Percentiles rank a stretch among this genome's conserved stretches.
Evolutionary conservation across 2,797 vertebrate genomes (phyloP).

Genomic region (Synaphobranchus kaupii): DNA sequence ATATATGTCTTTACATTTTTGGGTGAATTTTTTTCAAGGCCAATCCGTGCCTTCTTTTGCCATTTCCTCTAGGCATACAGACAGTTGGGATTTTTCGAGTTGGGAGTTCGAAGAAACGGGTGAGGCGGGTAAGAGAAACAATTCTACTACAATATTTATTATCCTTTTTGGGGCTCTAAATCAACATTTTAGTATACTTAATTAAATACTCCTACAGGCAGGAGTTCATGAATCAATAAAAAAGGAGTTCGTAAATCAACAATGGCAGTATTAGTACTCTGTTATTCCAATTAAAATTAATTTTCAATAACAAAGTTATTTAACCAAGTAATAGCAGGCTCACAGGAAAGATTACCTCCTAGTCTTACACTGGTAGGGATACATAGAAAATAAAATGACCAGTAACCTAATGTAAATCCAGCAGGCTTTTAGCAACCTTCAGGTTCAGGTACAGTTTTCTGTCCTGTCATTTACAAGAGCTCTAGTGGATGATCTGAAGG

Average conservation of each 20-base stretch:
- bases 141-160: background rate
- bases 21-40: background rate
- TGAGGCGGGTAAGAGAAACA: slow-evolving; percentile 83
- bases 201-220: background rate
- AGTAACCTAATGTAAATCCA: background rate
- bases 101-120: slow-evolving; percentile 97
- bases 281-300: no score
- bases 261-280: no score
- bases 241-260: no score
- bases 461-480: background rate
- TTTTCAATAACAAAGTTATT: background rate
- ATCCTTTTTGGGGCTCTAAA: background rate
- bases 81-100: slow-evolving; percentile 97
- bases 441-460: background rate
- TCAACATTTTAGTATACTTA: background rate
- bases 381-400: background rate
- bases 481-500: background rate
- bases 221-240: no score
- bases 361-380: background rate
- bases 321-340: background rate
- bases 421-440: no score
- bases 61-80: slow-evolving; percentile 80
- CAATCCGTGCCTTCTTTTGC: background rate
- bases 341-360: background rate
- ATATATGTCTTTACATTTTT: no score